Evolutionary conservation across 2,797 vertebrate genomes (phyloP), one percentile per base, ranked within the genome.

Genomic region (Arremon aurantiirostris): DNA sequence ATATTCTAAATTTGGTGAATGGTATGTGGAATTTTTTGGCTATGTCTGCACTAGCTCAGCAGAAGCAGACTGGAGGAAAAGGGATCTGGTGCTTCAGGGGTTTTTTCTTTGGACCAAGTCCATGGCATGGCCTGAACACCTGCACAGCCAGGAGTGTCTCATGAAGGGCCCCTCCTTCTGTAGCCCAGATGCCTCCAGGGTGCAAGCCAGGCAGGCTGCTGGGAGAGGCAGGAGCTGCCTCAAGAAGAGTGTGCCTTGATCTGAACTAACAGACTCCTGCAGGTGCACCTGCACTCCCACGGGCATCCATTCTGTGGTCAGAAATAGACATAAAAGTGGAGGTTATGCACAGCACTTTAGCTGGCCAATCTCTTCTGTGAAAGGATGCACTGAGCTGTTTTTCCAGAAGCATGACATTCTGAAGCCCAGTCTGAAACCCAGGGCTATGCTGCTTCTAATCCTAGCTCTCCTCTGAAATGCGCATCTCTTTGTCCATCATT

Each of bases 121-220:
- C 27, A 55, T 30, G 42, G 37, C 27, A 42, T 11, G 44, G 78
- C 14, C 55, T 66, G n/a, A 64, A 70, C 42, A 59, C 35, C 60
- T 65, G 35, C 82, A 35, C 15, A 12, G 22, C 24, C 52, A 8
- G 56, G 76, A 75, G 9, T 34, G 52, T 39, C 44, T 86, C 0
- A 0, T 39, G 59, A 69, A 57, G 12, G 30, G 30, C 13, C 44
- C 69, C 37, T 68, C 65, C 44, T 80, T 24, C 28, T 0, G 0
- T 15, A 69, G 57, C 41, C 27, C 47, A 39, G 35, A 27, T 5
- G 8, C 24, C 70, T 64, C 22, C 0, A 0, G 8, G 15, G 16
- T 66, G 49, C 24, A 30, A 23, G 56, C 15, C 52, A 34, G n/a
- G 47, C 46, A 76, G 82, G 55, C 80, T 89, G 72, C 60, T 49